phyloP scores from a whole-genome alignment of 1,140 invertebrate species.

The Micrasema longulum region DNA sequence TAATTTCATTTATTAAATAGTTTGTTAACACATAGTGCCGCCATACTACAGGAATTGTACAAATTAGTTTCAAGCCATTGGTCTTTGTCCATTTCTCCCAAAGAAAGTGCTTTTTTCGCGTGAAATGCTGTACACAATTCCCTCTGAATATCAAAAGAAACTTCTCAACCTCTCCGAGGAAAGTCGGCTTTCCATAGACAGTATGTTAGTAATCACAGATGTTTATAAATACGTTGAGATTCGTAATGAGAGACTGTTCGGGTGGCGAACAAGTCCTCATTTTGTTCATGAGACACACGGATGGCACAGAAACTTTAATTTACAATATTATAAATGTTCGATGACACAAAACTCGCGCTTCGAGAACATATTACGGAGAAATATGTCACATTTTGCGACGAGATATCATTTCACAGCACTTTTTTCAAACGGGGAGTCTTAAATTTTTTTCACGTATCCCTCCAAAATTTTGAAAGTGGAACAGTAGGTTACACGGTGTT shows the following conservation, averaged over 20 bases:
- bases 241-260: constrained; percentile 1
- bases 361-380: neutral
- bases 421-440: constrained; percentile 10
- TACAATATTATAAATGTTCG: constrained; percentile 10
- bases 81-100: neutral
- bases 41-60: constrained; percentile 9
- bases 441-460: neutral
- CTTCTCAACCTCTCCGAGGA: too few relatives aligned
- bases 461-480: neutral
- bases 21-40: neutral
- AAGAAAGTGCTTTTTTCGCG: too few relatives aligned
- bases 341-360: neutral
- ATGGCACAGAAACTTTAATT: constrained; percentile 23
- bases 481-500: neutral
- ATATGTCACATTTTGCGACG: neutral
- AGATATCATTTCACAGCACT: constrained; percentile 14
- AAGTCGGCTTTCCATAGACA: neutral
- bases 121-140: neutral
- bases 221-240: constrained; percentile 18
- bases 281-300: constrained; percentile 7
- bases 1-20: constrained; percentile 19
- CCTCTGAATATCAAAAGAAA: constrained; percentile 3
- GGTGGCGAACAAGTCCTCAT: too few relatives aligned
- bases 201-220: constrained; percentile 1
- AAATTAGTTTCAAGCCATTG: constrained; percentile 4